Evolutionary conservation across 64 coral and sea anemone species (phyloP).

Genomic region (Stichodactyla helianthus): DNA sequence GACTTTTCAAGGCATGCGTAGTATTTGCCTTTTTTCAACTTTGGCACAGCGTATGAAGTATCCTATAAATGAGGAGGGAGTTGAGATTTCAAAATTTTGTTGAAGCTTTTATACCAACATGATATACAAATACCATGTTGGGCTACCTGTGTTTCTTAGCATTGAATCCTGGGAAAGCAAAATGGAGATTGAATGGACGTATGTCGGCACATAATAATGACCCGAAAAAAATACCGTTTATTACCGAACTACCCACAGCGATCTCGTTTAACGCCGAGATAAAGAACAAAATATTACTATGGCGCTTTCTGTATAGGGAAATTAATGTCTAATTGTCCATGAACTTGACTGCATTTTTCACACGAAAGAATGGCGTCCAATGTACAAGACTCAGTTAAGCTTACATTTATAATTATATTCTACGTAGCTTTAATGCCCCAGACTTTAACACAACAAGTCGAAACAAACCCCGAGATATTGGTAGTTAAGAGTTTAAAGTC

Average conservation of each 20-base stretch:
- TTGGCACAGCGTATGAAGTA: too few relatives aligned
- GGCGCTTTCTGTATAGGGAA: background rate
- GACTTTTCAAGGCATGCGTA: too few relatives aligned
- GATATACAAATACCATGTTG: background rate
- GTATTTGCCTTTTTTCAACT: too few relatives aligned
- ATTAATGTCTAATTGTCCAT: background rate
- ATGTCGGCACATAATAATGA: background rate
- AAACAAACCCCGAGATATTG: constrained; percentile 7
- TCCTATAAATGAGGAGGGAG: too few relatives aligned
- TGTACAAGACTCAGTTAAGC: background rate
- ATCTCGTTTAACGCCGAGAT: background rate
- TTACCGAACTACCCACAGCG: too few relatives aligned
- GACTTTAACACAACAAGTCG: constrained; percentile 11
- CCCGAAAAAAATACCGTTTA: background rate
- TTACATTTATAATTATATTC: background rate
- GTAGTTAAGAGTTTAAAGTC: background rate
- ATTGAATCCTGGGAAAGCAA: background rate
- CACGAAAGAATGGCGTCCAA: background rate
- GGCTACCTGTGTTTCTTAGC: background rate
- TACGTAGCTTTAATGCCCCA: background rate
- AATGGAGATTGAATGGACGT: background rate
- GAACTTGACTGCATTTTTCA: background rate
- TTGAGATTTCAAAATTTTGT: too few relatives aligned
- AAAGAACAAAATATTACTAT: background rate
- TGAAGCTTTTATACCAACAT: too few relatives aligned